Evolutionary conservation across 2,888 invertebrate genomes (phyloP), one percentile per base, ranked within the genome.

Genomic region (Alloplasta piceator): DNA sequence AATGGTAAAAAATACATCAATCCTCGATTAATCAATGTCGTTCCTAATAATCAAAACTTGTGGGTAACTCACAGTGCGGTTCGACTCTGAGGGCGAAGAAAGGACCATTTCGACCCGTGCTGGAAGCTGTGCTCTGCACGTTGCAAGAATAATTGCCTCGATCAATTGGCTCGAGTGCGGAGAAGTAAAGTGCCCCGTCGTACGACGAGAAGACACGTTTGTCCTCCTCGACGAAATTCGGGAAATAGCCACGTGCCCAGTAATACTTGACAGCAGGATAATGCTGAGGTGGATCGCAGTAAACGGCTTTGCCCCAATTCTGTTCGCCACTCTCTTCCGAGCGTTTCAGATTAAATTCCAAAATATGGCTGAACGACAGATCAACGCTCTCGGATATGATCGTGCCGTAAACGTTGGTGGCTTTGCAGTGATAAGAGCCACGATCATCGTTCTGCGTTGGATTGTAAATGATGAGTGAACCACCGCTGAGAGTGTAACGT

Each of bases 181-280:
- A 98, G 91, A 99, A 98, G 90, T 99, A 99, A 12, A 99, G 94
- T 10, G 98, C 97, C 56, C 98, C 98, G 93, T 98, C 98, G 88
- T 96, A 94, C 0, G 98, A 98, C 0, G 98, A 98, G 93, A 99
- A 98, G 0, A 98, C 97, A 84, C 98, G 94, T 88, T 96, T 95
- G 91, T 98, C 98, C 92, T 98, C 98, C 91, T 98, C 97, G 0
- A 99, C 98, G 86, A 98, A 97, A 92, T 98, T 98, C 0, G 97
- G 97, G 86, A 98, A 98, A 88, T 95, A 96, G 88, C 97, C 96
- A 82, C 98, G 95, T 7, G 97, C 96, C 98, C 98, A 99, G 85
- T 97, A 96, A 92, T 97, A 98, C 84, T 96, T 96, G 0, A 98
- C 97, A 73, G 95, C 94, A 6, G 98, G 98, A 91, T 96, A 98